These are phyloP conservation scores for Electrona antarctica DNA, from an alignment of 2,113 vertebrate genomes.

Conservation along the genomic window DNA sequence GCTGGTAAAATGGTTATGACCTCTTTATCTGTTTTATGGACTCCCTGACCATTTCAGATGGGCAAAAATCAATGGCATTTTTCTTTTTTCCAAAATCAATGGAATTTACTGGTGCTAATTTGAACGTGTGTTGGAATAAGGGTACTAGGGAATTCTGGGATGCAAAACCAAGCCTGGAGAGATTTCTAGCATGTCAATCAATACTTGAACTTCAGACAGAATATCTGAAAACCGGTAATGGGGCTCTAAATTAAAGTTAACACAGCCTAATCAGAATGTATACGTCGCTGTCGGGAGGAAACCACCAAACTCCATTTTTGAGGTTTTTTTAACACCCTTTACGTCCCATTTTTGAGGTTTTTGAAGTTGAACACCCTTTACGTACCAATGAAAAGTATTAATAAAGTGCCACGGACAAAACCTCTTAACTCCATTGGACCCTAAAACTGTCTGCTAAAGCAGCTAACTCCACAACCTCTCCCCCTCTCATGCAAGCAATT, in stretches of 20 bases:
- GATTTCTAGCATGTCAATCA: conserved; percentile 34
- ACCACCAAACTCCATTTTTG: too few relatives aligned
- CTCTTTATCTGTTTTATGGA: conserved; percentile 82
- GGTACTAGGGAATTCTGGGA: conserved; percentile 38
- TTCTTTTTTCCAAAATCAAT: conserved; percentile 61
- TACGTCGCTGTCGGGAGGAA: too few relatives aligned
- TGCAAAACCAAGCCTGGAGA: conserved; percentile 32
- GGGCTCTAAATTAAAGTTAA: background rate
- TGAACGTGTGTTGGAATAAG: conserved; percentile 39
- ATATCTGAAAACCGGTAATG: conserved; percentile 9
- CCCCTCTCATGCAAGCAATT: too few relatives aligned
- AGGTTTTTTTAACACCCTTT: too few relatives aligned
- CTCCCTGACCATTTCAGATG: conserved; percentile 72
- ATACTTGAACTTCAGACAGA: conserved; percentile 13
- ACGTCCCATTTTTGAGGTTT: too few relatives aligned
- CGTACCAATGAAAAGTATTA: too few relatives aligned
- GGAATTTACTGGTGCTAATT: conserved; percentile 70
- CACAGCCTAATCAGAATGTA: background rate
- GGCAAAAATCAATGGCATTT: conserved; percentile 74
- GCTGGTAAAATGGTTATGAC: conserved; percentile 81
- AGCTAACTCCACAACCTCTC: too few relatives aligned
- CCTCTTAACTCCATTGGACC: too few relatives aligned
- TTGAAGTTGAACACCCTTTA: too few relatives aligned
- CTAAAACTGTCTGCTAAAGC: too few relatives aligned
- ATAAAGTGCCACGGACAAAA: too few relatives aligned